Conservation (phyloP, 2,888 invertebrate genomes). For the Ophion ventricosus region DNA sequence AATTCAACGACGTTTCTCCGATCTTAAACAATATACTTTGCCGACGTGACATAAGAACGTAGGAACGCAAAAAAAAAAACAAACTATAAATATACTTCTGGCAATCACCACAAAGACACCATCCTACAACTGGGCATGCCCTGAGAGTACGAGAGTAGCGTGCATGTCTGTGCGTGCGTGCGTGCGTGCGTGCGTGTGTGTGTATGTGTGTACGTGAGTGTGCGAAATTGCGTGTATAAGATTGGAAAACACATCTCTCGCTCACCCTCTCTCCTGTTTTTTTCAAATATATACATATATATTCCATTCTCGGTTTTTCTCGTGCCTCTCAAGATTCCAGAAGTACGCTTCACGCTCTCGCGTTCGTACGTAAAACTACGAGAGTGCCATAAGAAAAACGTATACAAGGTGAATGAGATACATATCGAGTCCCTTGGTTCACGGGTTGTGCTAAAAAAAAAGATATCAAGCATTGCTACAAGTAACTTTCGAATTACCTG, state of each 20-base stretch:
- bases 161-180: constrained; percentile 72
- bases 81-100: constrained; percentile 49
- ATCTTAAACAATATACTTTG: constrained; percentile 10
- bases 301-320: constrained; percentile 37
- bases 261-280: constrained; percentile 50
- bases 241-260: constrained; percentile 51
- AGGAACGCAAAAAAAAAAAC: constrained; percentile 14
- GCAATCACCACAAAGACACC: constrained; percentile 73
- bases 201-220: constrained; percentile 17
- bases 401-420: constrained; percentile 14
- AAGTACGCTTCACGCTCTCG: constrained; percentile 17
- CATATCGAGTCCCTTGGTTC: constrained; percentile 3
- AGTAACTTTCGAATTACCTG: not conserved
- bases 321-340: constrained; percentile 24
- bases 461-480: not conserved
- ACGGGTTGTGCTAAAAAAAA: constrained; percentile 4
- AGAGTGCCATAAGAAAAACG: constrained; percentile 42
- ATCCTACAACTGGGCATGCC: constrained; percentile 83
- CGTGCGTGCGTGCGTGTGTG: not conserved
- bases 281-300: constrained; percentile 6
- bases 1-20: constrained; percentile 8
- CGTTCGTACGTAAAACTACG: constrained; percentile 23
- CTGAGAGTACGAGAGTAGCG: constrained; percentile 82
- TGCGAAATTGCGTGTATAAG: constrained; percentile 47
- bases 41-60: constrained; percentile 12